Conservation (phyloP, 2,797 vertebrate species). For the Taeniopygia guttata region DNA sequence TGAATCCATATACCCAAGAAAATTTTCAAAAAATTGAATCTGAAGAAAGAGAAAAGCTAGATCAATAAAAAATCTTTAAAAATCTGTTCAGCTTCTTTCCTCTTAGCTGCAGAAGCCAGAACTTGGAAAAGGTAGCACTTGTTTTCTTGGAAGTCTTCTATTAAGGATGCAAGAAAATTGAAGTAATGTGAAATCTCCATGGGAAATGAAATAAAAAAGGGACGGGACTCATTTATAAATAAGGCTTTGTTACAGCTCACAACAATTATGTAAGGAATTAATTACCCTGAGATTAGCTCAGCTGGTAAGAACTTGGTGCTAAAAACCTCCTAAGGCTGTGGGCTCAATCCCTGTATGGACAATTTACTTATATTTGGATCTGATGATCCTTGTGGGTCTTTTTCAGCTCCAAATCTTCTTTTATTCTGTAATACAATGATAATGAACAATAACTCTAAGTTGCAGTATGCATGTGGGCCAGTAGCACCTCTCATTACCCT, state of each 20-base stretch:
- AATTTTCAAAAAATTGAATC: neutral
- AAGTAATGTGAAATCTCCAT: neutral
- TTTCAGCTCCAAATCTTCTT: neutral
- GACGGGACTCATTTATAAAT: neutral
- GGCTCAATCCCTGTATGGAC: neutral
- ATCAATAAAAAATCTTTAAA: neutral
- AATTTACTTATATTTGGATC: neutral
- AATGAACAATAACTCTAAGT: neutral
- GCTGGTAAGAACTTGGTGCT: neutral
- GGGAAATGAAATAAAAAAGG: neutral
- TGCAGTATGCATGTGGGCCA: neutral
- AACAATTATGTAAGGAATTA: neutral
- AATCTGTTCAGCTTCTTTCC: neutral
- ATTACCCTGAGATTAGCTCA: neutral
- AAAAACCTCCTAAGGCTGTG: neutral
- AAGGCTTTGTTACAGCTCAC: neutral
- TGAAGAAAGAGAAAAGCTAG: neutral
- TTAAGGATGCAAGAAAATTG: neutral
- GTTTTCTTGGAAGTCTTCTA: neutral
- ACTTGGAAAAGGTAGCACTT: neutral
- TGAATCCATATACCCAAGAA: neutral
- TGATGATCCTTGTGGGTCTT: neutral
- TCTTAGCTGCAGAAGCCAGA: neutral
- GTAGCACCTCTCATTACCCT: neutral
- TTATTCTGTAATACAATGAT: neutral